Percentiles rank a stretch among this genome's conserved stretches.
Evolutionary conservation across 1,140 invertebrate species (phyloP).

Genomic region (Aphis craccivora): DNA sequence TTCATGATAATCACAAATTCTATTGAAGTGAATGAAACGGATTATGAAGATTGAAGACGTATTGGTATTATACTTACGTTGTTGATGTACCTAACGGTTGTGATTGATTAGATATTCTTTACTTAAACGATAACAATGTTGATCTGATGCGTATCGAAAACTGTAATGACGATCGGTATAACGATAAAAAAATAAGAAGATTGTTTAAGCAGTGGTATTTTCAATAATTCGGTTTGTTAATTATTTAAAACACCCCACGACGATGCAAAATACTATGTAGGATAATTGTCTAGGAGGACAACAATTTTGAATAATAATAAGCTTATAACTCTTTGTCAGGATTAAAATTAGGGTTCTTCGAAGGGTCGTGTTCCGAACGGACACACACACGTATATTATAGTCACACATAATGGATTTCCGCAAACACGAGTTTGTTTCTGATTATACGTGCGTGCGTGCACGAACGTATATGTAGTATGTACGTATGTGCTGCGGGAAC

Average conservation of each 20-base stretch:
- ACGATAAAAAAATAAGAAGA: background rate
- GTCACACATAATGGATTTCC: slow-evolving; percentile 32
- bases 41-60: background rate
- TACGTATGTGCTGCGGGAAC: background rate
- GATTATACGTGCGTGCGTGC: background rate
- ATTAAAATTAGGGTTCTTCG: slow-evolving; percentile 34
- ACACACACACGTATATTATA: background rate
- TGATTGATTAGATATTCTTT: background rate
- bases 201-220: background rate
- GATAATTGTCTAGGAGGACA: background rate
- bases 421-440: background rate
- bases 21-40: background rate
- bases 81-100: background rate
- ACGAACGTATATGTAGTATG: no score
- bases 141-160: background rate
- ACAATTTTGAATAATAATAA: slow-evolving; percentile 43
- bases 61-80: background rate
- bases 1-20: no score
- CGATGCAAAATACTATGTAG: background rate
- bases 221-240: slow-evolving; percentile 35
- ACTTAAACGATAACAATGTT: background rate
- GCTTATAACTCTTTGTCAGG: slow-evolving; percentile 49
- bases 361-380: background rate
- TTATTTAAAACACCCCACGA: slow-evolving; percentile 38
- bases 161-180: background rate